These are phyloP conservation scores for rat (Rattus norvegicus) DNA, from an alignment of 2,113 vertebrate genomes.

Conservation along the genomic window DNA sequence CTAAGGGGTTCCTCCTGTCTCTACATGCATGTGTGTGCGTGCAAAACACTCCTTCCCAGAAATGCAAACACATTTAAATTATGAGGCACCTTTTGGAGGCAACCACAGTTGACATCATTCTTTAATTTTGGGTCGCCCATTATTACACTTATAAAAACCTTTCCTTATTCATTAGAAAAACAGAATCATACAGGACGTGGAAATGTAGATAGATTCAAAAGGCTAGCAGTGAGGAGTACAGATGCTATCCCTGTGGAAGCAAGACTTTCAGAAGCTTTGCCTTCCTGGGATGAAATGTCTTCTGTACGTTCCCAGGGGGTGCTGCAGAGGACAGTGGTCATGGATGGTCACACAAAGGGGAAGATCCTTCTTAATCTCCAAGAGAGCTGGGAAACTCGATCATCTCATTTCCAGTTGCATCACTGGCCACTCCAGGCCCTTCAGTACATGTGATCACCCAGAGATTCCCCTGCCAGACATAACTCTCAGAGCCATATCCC, in stretches of 20 bases:
- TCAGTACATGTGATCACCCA: background rate
- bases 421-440: background rate
- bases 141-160: constrained; percentile 33
- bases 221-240: background rate
- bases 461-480: background rate
- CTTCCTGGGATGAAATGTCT: background rate
- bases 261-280: background rate
- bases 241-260: background rate
- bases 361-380: background rate
- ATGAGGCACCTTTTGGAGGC: background rate
- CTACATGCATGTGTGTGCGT: background rate
- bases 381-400: background rate
- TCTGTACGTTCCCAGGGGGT: background rate
- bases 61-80: background rate
- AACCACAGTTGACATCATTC: background rate
- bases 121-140: constrained; percentile 39
- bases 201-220: constrained; percentile 1
- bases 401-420: background rate
- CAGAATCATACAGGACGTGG: background rate
- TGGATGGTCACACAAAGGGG: background rate
- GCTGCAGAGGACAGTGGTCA: background rate
- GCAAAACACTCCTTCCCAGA: background rate
- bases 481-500: background rate
- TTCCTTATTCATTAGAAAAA: constrained; percentile 41
- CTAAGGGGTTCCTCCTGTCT: background rate